Evolutionary conservation across 2,113 vertebrate species (phyloP), one percentile per base, ranked within the genome.

Genomic region (Noturus placidus): DNA sequence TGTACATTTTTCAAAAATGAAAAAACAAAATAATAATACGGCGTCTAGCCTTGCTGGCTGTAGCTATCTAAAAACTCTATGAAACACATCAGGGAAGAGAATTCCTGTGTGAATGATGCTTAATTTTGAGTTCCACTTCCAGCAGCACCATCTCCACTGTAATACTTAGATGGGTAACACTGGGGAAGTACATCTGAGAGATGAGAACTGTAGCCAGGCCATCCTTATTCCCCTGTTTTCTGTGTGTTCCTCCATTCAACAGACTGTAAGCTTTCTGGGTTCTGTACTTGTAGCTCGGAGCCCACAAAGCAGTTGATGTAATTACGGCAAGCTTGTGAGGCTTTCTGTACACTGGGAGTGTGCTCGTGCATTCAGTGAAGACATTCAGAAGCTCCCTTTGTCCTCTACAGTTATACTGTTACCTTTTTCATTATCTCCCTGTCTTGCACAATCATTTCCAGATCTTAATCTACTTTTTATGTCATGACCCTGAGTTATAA

Each of bases 291-390:
- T 22, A 33, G 72, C 46, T 79, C 82, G n/a, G 42, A 15, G 15
- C 54, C 4, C 42, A 27, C 30, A 77, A 61, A 57, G 15, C 69
- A 3, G 42, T 70, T 8, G 11, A 20, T 69, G 69, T 78, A 22
- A 70, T 88, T 79, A 79, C 27, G 33, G 63, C 54, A 81, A 91
- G 86, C 87, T 91, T 87, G 82, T 91, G 89, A 87, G 92, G 90
- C 92, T 89, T 89, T 87, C 50, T 27, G 90, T 90, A 59, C 35
- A 11, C 54, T 19, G 54, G 35, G 9, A 11, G 4, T 17, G 14
- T 76, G 61, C n/a, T 69, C 8, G 33, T 56, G 52, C 67, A 57
- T 85, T 74, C 10, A 65, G 57, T 35, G 78, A 52, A 67, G 13
- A 54, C 54, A 67, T 35, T 42, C 15, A 0, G 25, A 25, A 42